Evolutionary conservation across 2,888 invertebrate species (phyloP).

Genomic region (Nemapogon koenigi): DNA sequence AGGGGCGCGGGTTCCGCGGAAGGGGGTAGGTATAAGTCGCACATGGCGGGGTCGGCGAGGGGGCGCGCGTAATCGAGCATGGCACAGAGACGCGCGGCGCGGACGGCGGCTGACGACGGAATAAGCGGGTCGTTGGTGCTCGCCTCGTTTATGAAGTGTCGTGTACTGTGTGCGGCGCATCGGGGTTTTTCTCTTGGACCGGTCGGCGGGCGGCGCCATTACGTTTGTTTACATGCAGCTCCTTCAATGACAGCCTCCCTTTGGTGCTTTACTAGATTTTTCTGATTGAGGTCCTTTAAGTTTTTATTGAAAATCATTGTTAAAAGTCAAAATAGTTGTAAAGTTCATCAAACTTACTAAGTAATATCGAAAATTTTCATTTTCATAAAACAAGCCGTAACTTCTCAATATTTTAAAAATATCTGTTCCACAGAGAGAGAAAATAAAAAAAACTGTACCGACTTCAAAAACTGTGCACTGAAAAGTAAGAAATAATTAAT

Average conservation of each 20-base stretch:
- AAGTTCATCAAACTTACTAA: too few species aligned
- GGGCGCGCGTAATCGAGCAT: constrained; percentile 58
- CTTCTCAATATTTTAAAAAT: too few species aligned
- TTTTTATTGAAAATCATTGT: too few species aligned
- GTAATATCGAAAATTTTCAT: too few species aligned
- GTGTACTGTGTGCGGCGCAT: constrained; percentile 10
- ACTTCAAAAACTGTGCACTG: too few species aligned
- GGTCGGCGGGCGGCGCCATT: constrained; percentile 1
- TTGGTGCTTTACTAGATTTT: too few species aligned
- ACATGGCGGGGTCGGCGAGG: constrained; percentile 46
- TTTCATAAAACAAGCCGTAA: too few species aligned
- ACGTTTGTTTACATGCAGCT: constrained; percentile 10
- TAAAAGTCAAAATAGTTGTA: too few species aligned
- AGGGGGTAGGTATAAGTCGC: constrained; percentile 40
- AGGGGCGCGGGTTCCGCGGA: constrained; percentile 47
- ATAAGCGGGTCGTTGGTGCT: constrained; percentile 21
- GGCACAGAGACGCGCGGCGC: constrained; percentile 38
- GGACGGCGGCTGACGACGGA: constrained; percentile 26
- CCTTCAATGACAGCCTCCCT: constrained; percentile 1
- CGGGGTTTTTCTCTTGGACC: constrained; percentile 10
- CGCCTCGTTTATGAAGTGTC: constrained; percentile 33
- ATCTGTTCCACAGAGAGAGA: too few species aligned
- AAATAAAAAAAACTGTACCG: too few species aligned
- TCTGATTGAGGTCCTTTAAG: too few species aligned
- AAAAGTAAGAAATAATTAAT: too few species aligned